Percentiles rank a stretch among this genome's conserved stretches.
Conservation (phyloP, 1,140 invertebrate genomes). For the Scylla paramamosain region DNA sequence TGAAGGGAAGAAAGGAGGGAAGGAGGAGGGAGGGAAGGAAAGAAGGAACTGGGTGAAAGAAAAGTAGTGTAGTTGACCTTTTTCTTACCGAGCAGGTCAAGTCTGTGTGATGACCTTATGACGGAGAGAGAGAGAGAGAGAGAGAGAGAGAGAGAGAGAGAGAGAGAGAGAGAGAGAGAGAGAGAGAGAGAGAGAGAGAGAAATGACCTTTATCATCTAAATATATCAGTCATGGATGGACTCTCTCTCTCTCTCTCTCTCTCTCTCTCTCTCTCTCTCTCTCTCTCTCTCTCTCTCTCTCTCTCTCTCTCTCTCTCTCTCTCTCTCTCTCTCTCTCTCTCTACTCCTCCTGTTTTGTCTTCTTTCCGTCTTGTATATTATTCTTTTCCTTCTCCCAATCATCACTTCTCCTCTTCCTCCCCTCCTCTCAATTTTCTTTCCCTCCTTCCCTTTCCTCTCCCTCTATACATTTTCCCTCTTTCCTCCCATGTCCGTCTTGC, state of each 20-base stretch:
- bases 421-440: background rate
- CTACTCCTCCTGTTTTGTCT: background rate
- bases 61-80: too few species aligned
- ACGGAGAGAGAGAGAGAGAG: too few species aligned
- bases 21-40: too few species aligned
- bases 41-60: too few species aligned
- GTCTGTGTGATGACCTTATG: too few species aligned
- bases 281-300: conserved; percentile 18
- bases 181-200: background rate
- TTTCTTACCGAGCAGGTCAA: too few species aligned
- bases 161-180: background rate
- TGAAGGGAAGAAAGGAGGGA: too few species aligned
- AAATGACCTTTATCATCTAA: too few species aligned
- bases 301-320: conserved; percentile 4
- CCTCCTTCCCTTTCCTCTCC: background rate
- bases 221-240: too few species aligned
- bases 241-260: background rate
- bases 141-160: background rate
- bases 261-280: conserved; percentile 22
- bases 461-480: background rate
- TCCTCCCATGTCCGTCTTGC: background rate
- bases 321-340: conserved; percentile 39
- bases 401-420: background rate
- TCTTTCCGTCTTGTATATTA: too few species aligned
- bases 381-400: too few species aligned